Base-by-base conservation (phyloP, 2,888 invertebrate species). In the Acleris laterana region DNA sequence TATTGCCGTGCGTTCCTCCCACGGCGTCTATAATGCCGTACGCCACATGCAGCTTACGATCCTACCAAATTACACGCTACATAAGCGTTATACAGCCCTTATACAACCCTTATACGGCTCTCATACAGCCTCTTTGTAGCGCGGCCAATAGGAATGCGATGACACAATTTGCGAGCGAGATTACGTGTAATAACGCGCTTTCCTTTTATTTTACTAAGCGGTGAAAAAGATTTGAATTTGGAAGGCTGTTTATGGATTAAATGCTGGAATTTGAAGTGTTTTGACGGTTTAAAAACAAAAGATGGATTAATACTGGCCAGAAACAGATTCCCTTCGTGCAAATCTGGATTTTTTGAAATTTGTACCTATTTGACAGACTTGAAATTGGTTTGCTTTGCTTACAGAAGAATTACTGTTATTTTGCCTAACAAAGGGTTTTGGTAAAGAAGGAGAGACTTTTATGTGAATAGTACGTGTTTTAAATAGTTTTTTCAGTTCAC, bases 81-180 rank as follows among this genome's bases (percentile, higher is more conserved):
- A 66, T 66, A 66, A 66, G 61, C 57, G 61, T 66, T 62, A 66
- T 66, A 66, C 66, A 62, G 50, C 66, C 46, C 57, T 66, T 66
- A 61, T 64, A 64, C 49, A 60, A 50, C 55, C 55, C 55, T 60
- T 64, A 60, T 62, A 57, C 57, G 44, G 51, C 51, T 46, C 25
- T 51, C 38, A 52, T 66, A 46, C 22, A 62, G 48, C 61, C 56
- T 56, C 56, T 57, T 57, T 62, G 61, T 57, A 62, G 57, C 56
- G 61, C 60, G 50, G 65, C 65, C 65, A 61, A 65, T 61, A 60
- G 66, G 56, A 66, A 62, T 51, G 66, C 51, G 61, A 62, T 66
- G 66, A 57, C 56, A 66, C 65, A 65, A 65, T 65, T 57, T 65
- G 49, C 61, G 66, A 19, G 20, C 25, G 46, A 46, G 57, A 66